Evolutionary conservation across 1,140 invertebrate species (phyloP), one percentile per base, ranked within the genome.

Genomic region (Phocides pigmalion): DNA sequence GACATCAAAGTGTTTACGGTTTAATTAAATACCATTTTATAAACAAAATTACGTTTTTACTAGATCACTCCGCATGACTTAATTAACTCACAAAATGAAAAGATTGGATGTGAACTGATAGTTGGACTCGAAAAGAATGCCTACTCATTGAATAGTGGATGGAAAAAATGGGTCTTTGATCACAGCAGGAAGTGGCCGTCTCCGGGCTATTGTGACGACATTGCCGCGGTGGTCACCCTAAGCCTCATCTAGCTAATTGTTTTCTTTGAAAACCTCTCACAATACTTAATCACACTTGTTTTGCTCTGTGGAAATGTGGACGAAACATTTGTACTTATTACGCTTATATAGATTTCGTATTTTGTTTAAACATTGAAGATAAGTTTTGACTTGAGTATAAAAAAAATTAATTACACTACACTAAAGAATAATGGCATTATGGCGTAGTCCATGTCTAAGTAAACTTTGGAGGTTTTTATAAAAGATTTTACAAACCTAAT

Each of bases 261-360:
- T 88, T 84, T 83, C 85, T 88, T 89, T 79, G 68, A 66, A 70
- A 76, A 74, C 77, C 82, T 81, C 81, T 85, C 70, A 89, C 83
- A 87, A 86, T 87, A 62, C 70, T 65, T 80, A 76, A 83, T 80
- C 76, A 76, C 66, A 71, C 72, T 53, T 54, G 81, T 83, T 89
- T 89, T 89, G 84, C 87, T 89, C 84, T 81, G 72, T 37, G 47
- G 62, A 46, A 61, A 32, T 66, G 16, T 20, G 3, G 4, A 14
- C 49, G 4, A 35, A 51, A 37, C 25, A 50, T 50, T 50, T 16
- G 14, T 49, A 11, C 14, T 9, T 25, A 39, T 39, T 5, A 39
- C 3, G 12, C 35, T 0, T 39, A 4, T 39, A 14, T 14, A 32
- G 28, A 32, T 32, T 32, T 32, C n/a, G 5, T 32, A 32, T 32